Base-by-base conservation (phyloP, 1,140 invertebrate genomes). In the Elysia chlorotica region DNA sequence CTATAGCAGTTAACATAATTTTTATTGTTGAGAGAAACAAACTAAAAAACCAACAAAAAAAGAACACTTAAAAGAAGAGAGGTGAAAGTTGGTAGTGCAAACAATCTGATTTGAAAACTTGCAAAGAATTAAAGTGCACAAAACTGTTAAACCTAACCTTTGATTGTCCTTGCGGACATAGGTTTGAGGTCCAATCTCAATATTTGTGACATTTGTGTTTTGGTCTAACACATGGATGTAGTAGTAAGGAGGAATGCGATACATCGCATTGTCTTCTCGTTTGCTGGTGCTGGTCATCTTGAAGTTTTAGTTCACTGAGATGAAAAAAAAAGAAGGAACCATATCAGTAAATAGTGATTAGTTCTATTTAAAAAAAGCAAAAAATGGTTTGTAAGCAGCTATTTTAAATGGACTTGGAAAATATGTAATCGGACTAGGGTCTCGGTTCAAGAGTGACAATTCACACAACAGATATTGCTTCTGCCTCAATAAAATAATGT, bases 221-320 rank as follows among this genome's bases (percentile, higher is more conserved):
- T 89, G 88, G 78, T 90, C 89, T 28, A 90, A 77, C 28, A 90
- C 89, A 86, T 90, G 89, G 25, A 90, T 77, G 76, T 88, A 90
- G 66, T 83, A 86, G 73, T 89, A 88, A 0, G 89, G 89, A 28
- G 87, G 87, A 63, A 90, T 89, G 10, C 89, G 75, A 74, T 82
- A 88, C n/a, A 89, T 81, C 23, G 84, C 81, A 48, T 88, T 82
- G 33, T 82, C 70, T 21, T 73, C 66, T n/a, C 61, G 35, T 41
- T 69, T 65, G 17, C 74, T n/a, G n/a, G n/a, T 63, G 61, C 61
- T 65, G 5, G 36, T 41, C 74, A 74, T 77, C 53, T 37, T 75
- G 38, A 28, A 2, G 23, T 33, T 31, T 57, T 2, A 36, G 6
- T 23, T 66, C 25, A 5, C 17, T 36, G 62, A 35, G 30, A 5